Conservation (phyloP, 2,113 vertebrate genomes). For the Microtus ochrogaster region DNA sequence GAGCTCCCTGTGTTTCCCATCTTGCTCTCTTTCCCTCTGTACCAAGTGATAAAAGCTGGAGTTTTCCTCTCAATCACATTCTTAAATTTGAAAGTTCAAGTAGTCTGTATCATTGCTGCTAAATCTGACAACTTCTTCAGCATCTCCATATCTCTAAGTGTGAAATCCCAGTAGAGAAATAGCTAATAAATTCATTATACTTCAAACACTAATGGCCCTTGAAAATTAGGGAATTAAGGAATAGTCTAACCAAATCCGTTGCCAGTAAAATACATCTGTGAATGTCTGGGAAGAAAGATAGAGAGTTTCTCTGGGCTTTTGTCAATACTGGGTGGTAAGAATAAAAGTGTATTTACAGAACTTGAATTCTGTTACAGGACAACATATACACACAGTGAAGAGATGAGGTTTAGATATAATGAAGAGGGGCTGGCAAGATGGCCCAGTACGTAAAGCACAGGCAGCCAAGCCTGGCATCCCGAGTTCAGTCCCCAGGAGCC, state of each 20-base stretch:
- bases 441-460: no score
- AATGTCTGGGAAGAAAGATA: not conserved
- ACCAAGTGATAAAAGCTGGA: conserved; percentile 24
- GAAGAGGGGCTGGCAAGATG: not conserved
- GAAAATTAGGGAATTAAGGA: not conserved
- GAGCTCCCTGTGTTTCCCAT: conserved; percentile 47
- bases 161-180: conserved; percentile 46
- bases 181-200: not conserved
- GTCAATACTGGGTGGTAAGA: not conserved
- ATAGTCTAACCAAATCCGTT: conserved; percentile 16
- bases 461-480: not conserved
- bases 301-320: not conserved
- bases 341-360: conserved; percentile 70
- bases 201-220: conserved; percentile 18
- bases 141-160: not conserved
- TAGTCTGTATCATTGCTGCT: conserved; percentile 24
- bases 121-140: conserved; percentile 39
- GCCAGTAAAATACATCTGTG: conserved; percentile 34
- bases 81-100: conserved; percentile 55
- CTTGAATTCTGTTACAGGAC: conserved; percentile 73
- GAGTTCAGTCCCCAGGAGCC: no score
- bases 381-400: conserved; percentile 75
- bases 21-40: conserved; percentile 26
- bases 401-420: conserved; percentile 31
- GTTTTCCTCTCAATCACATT: conserved; percentile 6